A percentile compares a stretch with the other conserved stretches of the same genome.
These are phyloP conservation scores for Brachylomia viminalis DNA, from an alignment of 2,888 invertebrate species.

Conservation along the genomic window DNA sequence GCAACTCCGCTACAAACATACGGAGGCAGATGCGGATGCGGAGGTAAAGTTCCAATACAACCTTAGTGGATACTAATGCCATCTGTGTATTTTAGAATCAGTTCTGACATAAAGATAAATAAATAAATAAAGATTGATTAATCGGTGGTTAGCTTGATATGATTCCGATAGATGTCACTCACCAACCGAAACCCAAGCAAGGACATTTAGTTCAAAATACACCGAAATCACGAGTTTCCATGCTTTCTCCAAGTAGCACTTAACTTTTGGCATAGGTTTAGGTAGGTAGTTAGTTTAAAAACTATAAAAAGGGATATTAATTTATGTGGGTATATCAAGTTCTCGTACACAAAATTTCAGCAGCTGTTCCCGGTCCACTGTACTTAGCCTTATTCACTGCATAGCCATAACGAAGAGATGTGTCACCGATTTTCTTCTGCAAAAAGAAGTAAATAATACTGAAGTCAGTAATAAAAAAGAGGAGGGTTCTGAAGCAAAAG, in stretches of 20 bases:
- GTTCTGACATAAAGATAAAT: not conserved
- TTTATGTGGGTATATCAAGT: not conserved
- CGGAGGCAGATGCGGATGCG: too few species aligned
- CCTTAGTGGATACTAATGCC: not conserved
- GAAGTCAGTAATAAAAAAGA: too few species aligned
- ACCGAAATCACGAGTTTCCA: not conserved
- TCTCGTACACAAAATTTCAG: conserved; percentile 89
- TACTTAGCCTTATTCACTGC: conserved; percentile 82
- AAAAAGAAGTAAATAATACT: not conserved
- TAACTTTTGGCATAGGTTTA: not conserved
- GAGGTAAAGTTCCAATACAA: not conserved
- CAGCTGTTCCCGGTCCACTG: conserved; percentile 89
- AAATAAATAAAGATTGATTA: too few species aligned
- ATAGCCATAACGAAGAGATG: conserved; percentile 80
- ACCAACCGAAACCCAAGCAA: not conserved
- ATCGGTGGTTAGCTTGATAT: not conserved
- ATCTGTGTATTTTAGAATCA: not conserved
- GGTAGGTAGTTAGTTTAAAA: not conserved
- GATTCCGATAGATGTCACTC: not conserved
- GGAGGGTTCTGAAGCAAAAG: not conserved
- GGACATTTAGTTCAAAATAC: not conserved
- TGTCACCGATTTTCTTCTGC: conserved; percentile 82
- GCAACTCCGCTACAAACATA: not conserved
- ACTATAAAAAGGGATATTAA: not conserved
- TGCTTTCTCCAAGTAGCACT: not conserved